Base-by-base conservation (phyloP, 1,140 invertebrate species). In the Lethrus apterus region DNA sequence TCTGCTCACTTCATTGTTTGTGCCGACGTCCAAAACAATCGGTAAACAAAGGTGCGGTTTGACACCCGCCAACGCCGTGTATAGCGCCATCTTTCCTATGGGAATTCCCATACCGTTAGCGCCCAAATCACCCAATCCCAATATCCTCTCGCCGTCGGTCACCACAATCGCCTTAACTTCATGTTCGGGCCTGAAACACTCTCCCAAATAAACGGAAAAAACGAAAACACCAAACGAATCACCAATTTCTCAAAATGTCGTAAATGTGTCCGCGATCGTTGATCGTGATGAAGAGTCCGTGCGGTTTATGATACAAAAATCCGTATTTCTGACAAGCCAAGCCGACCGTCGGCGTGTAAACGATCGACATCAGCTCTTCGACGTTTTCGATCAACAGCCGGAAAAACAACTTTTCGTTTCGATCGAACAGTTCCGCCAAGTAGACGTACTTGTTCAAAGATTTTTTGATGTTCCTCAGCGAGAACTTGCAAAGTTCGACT, bases 261-360 rank as follows among this genome's bases (percentile, higher is more conserved):
- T 84, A 91, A 54, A 95, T 76, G 63, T 97, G 90, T 17, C 92
- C 92, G 57, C 86, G 87, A 67, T 98, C 95, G 59, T 98, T 88
- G 56, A 96, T 93, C 0, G 94, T 94, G 38, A 99, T 86, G 61
- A 94, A 99, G 2, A 99, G 73, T 44, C 96, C 96, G 62, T 91
- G 81, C 0, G 95, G 93, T 65, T 93, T 77, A 41, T 91, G 78
- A 63, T 93, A 98, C 60, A 97, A 89, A 17, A 93, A 78, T 20
- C 94, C 93, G 63, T 95, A 98, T 58, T 94, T 89, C 70, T 97
- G 93, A 66, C 96, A 99, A 0, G 95, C 95, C 53, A 90, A 71
- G 0, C 96, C 96, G 9, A 99, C 96, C 4, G 93, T 96, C 0
- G 95, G 95, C 0, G 94, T 98, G 68, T 99, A 99, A 2, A 98